phyloP scores from a whole-genome alignment of 2,797 vertebrate species.

The Morelia viridis region DNA sequence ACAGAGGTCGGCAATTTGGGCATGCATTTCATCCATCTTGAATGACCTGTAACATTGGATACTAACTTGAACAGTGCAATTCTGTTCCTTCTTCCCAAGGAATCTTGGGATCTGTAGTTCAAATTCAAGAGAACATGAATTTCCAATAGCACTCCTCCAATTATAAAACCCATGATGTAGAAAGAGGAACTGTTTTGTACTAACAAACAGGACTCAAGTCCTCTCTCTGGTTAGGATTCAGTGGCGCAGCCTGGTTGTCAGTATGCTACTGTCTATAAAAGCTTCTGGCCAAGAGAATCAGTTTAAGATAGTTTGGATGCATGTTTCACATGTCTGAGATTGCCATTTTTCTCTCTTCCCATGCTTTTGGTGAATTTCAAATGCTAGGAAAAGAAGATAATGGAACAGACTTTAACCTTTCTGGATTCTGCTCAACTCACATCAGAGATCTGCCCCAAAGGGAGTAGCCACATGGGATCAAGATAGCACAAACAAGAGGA shows the following conservation, averaged over 20 bases:
- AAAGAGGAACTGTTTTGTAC: neutral
- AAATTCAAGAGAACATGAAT: neutral
- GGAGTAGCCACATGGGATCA: neutral
- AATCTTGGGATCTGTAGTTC: conserved; percentile 1
- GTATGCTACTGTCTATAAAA: neutral
- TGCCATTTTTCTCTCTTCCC: neutral
- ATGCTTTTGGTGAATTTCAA: neutral
- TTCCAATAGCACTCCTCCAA: neutral
- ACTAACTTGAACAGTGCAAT: neutral
- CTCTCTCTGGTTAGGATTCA: neutral
- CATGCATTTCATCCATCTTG: neutral
- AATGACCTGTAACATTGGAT: neutral
- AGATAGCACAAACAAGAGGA: neutral
- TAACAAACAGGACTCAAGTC: neutral
- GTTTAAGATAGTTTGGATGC: neutral
- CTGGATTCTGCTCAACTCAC: neutral
- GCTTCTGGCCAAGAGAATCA: neutral
- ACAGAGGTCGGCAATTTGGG: neutral
- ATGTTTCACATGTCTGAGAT: neutral
- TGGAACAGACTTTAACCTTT: neutral
- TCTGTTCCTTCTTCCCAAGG: neutral
- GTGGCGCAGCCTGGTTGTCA: neutral
- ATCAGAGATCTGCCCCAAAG: neutral
- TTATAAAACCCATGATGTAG: neutral
- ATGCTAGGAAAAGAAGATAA: neutral